phyloP scores from a whole-genome alignment of 2,113 vertebrate species.

The Brachyistius frenatus region DNA sequence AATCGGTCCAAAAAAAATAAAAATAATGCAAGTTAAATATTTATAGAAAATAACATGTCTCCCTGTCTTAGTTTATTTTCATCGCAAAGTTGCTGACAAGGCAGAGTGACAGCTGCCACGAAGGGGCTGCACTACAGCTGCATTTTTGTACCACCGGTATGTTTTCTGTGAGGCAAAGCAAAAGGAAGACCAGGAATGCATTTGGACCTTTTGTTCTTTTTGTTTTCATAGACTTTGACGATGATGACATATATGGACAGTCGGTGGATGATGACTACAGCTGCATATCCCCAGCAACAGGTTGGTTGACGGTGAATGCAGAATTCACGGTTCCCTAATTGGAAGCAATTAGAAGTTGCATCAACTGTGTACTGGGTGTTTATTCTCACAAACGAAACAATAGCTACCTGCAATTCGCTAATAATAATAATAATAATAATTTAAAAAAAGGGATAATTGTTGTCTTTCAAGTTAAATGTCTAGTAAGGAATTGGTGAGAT shows the following conservation, averaged over 20 bases:
- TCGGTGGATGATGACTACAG: conserved; percentile 98
- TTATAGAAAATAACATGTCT: neutral
- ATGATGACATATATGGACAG: conserved; percentile 96
- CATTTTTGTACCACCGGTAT: neutral
- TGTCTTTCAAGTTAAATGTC: too few relatives aligned
- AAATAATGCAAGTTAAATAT: neutral
- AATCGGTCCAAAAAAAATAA: neutral
- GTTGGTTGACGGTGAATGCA: conserved; percentile 81
- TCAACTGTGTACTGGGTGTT: too few relatives aligned
- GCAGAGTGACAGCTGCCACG: conserved; percentile 42
- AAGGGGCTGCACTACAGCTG: neutral
- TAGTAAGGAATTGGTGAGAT: too few relatives aligned
- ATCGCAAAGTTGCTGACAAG: conserved; percentile 48
- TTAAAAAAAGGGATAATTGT: too few relatives aligned
- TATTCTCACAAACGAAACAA: too few relatives aligned
- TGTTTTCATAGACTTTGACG: conserved; percentile 90
- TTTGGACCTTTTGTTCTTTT: neutral
- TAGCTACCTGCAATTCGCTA: too few relatives aligned
- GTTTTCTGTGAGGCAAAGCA: conserved; percentile 32
- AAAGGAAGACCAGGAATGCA: neutral
- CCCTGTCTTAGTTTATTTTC: neutral
- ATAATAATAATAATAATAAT: too few relatives aligned
- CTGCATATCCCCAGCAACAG: conserved; percentile 98
- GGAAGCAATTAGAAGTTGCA: too few relatives aligned
- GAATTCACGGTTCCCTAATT: too few relatives aligned